These are phyloP conservation scores for Pogoniulus pusillus DNA, from an alignment of 2,797 vertebrate genomes.

Conservation along the genomic window DNA sequence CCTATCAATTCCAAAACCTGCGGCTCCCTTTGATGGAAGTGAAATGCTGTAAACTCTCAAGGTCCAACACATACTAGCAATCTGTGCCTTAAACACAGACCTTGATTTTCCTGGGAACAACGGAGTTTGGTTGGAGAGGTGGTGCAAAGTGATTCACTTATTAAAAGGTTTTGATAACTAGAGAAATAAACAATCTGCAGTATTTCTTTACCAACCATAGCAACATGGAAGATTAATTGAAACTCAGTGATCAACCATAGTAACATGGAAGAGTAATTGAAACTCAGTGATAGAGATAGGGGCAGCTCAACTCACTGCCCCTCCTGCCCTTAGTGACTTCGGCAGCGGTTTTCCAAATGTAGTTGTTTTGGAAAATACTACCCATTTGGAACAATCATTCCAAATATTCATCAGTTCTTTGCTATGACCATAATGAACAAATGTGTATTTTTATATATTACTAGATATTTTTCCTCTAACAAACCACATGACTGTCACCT, in stretches of 20 bases:
- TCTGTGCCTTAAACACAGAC: neutral
- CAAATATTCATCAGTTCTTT: neutral
- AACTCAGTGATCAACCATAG: neutral
- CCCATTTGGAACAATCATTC: neutral
- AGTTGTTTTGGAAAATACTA: neutral
- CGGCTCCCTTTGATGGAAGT: neutral
- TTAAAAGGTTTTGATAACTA: neutral
- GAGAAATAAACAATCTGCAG: neutral
- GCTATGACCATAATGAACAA: neutral
- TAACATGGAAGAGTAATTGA: neutral
- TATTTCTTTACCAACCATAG: neutral
- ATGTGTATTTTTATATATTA: neutral
- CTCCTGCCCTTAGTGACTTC: neutral
- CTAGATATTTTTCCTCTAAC: neutral
- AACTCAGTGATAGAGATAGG: neutral
- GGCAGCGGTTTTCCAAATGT: neutral
- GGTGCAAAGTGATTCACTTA: neutral
- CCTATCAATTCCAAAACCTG: neutral
- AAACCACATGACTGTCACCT: neutral
- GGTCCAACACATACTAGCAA: neutral
- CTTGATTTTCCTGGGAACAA: neutral
- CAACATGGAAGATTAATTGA: neutral
- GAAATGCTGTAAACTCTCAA: accelerated
- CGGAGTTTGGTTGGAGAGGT: neutral
- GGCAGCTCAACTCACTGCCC: neutral